phyloP scores from a whole-genome alignment of 2,797 vertebrate species.

The Tokudaia tokunoshimensis region DNA sequence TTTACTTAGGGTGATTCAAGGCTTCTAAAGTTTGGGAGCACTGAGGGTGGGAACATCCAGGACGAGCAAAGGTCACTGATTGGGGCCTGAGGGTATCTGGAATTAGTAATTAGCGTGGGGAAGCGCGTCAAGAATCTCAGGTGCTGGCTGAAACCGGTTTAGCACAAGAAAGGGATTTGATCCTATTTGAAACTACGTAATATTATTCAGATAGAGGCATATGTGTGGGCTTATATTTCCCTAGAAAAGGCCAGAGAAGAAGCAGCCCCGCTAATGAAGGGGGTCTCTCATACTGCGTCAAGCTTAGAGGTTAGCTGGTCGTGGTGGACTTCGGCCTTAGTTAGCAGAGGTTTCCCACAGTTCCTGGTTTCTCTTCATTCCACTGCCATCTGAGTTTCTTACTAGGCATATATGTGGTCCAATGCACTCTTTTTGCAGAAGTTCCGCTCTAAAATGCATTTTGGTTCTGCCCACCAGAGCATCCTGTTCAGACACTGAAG shows the following conservation, averaged over 20 bases:
- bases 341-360: background rate
- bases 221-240: background rate
- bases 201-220: background rate
- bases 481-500: slow-evolving; percentile 25
- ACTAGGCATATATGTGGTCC: background rate
- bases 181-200: too few species aligned
- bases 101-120: background rate
- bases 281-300: background rate
- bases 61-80: background rate
- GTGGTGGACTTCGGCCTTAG: background rate
- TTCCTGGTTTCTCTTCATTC: background rate
- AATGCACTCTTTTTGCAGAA: background rate
- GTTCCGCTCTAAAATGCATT: background rate
- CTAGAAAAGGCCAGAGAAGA: background rate
- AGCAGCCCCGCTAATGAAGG: background rate
- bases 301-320: too few species aligned
- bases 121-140: background rate
- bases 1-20: background rate
- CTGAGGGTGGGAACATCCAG: background rate
- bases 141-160: background rate
- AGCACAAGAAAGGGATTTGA: background rate
- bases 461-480: slow-evolving; percentile 22
- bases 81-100: background rate
- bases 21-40: background rate
- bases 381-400: background rate